Base-by-base conservation (phyloP, 2,797 vertebrate genomes). In the Crocidura indochinensis region DNA sequence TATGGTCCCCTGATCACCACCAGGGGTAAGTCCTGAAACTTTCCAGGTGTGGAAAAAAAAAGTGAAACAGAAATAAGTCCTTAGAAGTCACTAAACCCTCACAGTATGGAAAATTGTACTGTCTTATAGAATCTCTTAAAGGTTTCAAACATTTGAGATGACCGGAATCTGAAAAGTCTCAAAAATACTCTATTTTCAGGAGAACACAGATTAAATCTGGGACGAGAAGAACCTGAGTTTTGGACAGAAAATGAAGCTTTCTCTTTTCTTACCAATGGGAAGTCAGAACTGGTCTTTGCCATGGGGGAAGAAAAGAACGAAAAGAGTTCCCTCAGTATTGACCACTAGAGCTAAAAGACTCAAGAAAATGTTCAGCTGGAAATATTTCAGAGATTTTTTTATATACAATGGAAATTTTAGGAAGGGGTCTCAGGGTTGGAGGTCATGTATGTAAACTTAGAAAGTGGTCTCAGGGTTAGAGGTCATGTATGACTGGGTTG, bases 301-400 rank as follows among this genome's bases (percentile, higher is more conserved):
- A 10, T n/a, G 26, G 6, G 24, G 27, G 44, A 51, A 4, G 17
- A 9, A n/a, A 27, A 14, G 49, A 14, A 44, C 3, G 6, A 10
- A 4, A 9, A 26, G 29, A 26, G 62, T 29, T 60, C 74, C 26
- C 71, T 67, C 38, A 78, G 71, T 87, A 94, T 89, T 87, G 97
- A 91, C 94, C 98, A 97, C 98, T 98, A 98, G 98, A 98, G 98
- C 12, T 97, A 98, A 98, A 98, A 97, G 96, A 97, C 96, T 93
- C 51, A 65, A 95, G 96, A 96, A 96, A 95, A 96, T 98, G 96
- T 98, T 98, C 97, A 98, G 98, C 97, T 97, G 93, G 96, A 97
- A 97, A 97, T 96, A 97, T 96, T 97, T 97, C 92, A 97, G 95
- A 97, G 96, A 96, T 96, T 90, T 96, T 38, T 95, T 95, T 96